These are phyloP conservation scores for Caenorhabditis remanei DNA, from an alignment of 1,140 invertebrate genomes.

Conservation along the genomic window DNA sequence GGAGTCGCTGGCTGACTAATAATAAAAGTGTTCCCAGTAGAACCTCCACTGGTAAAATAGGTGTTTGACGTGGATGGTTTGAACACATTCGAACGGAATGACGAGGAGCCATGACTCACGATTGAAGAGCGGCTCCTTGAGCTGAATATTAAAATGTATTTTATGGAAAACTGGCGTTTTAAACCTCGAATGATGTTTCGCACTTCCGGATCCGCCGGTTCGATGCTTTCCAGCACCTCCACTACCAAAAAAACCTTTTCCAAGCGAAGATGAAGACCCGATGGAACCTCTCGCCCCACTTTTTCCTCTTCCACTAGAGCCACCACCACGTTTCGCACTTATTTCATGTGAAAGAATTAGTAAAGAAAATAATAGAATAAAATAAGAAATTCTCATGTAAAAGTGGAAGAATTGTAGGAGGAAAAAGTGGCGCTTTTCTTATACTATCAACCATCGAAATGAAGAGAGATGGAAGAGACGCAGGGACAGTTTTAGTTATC, in stretches of 20 bases:
- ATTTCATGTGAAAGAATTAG: neutral
- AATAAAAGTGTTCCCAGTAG: neutral
- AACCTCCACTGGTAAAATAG: neutral
- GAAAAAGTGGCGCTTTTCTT: neutral
- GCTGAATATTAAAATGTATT: no score
- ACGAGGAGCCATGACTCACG: neutral
- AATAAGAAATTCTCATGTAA: constrained; percentile 16
- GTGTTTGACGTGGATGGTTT: neutral
- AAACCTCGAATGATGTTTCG: constrained; percentile 2
- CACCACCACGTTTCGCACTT: constrained; percentile 29
- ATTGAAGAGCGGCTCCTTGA: neutral
- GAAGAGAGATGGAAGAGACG: neutral
- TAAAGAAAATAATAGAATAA: neutral
- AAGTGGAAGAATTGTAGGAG: neutral
- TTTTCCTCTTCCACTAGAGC: neutral
- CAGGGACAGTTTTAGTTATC: neutral
- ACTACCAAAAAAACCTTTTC: no score
- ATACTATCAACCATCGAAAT: neutral
- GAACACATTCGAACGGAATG: constrained; percentile 14
- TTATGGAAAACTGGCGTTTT: neutral
- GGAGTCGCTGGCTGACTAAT: constrained; percentile 24
- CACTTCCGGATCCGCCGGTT: no score
- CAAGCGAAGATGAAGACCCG: neutral
- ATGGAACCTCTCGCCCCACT: constrained; percentile 13
- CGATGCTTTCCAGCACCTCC: no score